These are phyloP conservation scores for Kryptopterus vitreolus DNA, from an alignment of 2,797 vertebrate genomes.

Conservation along the genomic window DNA sequence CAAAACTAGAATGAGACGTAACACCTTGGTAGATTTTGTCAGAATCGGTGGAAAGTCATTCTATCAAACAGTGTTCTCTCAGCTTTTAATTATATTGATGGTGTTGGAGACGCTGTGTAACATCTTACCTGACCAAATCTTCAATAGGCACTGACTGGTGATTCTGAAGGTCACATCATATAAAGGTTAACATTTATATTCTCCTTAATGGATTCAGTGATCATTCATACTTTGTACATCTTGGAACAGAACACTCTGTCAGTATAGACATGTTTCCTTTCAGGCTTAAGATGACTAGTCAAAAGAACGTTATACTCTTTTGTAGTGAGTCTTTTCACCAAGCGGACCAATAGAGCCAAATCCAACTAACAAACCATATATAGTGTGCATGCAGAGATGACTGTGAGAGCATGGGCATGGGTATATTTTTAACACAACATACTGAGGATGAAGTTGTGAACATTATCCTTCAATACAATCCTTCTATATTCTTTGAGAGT, in stretches of 20 bases:
- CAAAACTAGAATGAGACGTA: neutral
- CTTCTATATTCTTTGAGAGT: neutral
- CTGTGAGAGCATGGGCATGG: neutral
- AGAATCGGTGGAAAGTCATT: neutral
- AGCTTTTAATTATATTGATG: neutral
- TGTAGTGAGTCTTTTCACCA: neutral
- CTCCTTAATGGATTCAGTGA: neutral
- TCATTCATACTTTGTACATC: neutral
- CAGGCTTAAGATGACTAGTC: neutral
- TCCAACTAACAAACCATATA: neutral
- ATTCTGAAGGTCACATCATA: neutral
- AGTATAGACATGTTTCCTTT: neutral
- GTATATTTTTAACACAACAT: neutral
- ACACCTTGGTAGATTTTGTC: neutral
- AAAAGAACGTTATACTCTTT: neutral
- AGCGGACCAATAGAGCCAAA: neutral
- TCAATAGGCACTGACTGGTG: neutral
- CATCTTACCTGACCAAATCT: neutral
- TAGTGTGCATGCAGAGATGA: no score
- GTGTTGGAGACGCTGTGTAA: neutral
- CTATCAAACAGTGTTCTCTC: neutral
- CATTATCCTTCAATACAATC: neutral
- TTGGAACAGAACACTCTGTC: neutral
- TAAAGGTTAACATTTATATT: neutral
- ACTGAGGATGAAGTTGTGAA: neutral